Conservation (phyloP, 2,888 invertebrate genomes). For the Acronicta aceris region DNA sequence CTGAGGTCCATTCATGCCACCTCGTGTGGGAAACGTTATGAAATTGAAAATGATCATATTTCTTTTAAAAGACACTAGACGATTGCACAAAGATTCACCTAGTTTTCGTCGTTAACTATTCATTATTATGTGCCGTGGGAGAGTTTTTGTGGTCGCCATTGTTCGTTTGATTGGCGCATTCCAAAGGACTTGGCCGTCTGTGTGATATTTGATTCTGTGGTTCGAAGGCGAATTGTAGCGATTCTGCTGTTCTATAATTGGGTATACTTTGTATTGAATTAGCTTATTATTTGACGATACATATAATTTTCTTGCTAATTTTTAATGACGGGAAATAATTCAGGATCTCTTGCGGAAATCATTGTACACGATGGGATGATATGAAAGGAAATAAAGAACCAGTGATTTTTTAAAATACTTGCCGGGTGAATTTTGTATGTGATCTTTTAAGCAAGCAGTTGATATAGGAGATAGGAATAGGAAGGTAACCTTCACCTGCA, state of each 20-base stretch:
- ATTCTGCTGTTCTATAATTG: slow-evolving; percentile 30
- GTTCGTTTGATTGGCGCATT: slow-evolving; percentile 85
- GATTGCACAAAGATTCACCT: slow-evolving; percentile 89
- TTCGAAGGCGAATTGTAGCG: slow-evolving; percentile 28
- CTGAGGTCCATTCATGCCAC: slow-evolving; percentile 78
- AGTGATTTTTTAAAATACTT: no score
- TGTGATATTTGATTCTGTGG: slow-evolving; percentile 54
- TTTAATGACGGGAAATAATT: no score
- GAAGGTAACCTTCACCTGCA: no score
- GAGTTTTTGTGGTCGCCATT: slow-evolving; percentile 81
- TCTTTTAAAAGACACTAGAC: slow-evolving; percentile 87
- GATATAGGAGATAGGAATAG: no score
- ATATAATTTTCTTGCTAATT: no score
- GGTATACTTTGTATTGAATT: slow-evolving; percentile 32
- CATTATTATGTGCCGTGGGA: slow-evolving; percentile 88
- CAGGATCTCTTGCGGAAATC: no score
- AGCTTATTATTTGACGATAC: slow-evolving; percentile 45
- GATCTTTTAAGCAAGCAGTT: no score
- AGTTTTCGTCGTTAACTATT: slow-evolving; percentile 88
- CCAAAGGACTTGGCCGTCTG: slow-evolving; percentile 74
- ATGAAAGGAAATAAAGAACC: no score
- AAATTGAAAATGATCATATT: slow-evolving; percentile 89
- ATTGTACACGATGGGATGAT: no score
- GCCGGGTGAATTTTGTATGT: no score
- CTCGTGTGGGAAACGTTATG: slow-evolving; percentile 87